These are phyloP conservation scores for Maniola hyperantus DNA, from an alignment of 2,888 invertebrate genomes.

Conservation along the genomic window DNA sequence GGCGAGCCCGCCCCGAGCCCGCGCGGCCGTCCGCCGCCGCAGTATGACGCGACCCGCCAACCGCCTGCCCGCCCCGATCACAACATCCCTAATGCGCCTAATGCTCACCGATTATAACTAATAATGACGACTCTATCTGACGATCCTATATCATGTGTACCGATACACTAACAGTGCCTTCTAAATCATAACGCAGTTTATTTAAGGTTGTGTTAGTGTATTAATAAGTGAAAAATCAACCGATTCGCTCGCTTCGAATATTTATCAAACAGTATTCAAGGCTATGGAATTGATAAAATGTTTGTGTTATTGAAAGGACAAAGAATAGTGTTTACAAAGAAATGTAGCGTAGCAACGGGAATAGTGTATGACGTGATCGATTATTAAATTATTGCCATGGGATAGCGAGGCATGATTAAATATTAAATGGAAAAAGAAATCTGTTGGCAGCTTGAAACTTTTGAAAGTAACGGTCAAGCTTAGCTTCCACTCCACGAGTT, in stretches of 20 bases:
- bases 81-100: slow-evolving; percentile 40
- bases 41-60: slow-evolving; percentile 74
- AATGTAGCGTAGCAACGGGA: slow-evolving; percentile 73
- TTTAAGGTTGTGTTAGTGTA: slow-evolving; percentile 45
- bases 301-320: slow-evolving; percentile 44
- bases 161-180: slow-evolving; percentile 61
- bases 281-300: slow-evolving; percentile 26
- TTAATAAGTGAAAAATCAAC: slow-evolving; percentile 34
- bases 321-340: slow-evolving; percentile 71
- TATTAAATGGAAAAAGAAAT: slow-evolving; percentile 1
- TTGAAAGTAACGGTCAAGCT: slow-evolving; percentile 25
- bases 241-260: slow-evolving; percentile 12
- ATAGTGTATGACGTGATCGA: slow-evolving; percentile 43
- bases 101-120: slow-evolving; percentile 38
- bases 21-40: slow-evolving; percentile 55
- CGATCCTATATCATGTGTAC: slow-evolving; percentile 44
- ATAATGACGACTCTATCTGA: slow-evolving; percentile 34
- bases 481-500: background rate
- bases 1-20: slow-evolving; percentile 49
- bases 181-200: slow-evolving; percentile 43
- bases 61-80: slow-evolving; percentile 58
- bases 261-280: slow-evolving; percentile 27
- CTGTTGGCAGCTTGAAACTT: slow-evolving; percentile 3
- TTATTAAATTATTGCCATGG: slow-evolving; percentile 35
- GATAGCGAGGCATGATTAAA: slow-evolving; percentile 12